Evolutionary conservation across 2,797 vertebrate species (phyloP), one percentile per base, ranked within the genome.

Genomic region (Limosa lapponica): DNA sequence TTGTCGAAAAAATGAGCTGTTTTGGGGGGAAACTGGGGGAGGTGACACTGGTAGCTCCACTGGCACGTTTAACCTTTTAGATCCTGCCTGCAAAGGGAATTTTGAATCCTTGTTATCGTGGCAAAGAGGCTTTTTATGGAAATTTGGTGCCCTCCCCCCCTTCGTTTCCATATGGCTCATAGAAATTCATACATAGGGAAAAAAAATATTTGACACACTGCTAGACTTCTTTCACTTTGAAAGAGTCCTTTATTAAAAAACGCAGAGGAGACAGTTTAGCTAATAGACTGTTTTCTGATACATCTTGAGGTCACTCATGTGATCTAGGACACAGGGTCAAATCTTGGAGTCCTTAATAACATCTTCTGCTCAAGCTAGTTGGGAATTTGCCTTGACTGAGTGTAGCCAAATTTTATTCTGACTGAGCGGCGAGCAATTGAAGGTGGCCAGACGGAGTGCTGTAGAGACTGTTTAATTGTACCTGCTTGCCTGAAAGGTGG

Each of bases 1-100:
- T 97, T 97, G 96, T 97, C 0, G 5, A 66, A 91, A 90, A 90
- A 91, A 89, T 46, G 58, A 87, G 71, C 36, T 87, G 48, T 75
- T 87, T 81, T 74, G 44, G 70, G 49, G 84, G 37, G 11, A 55
- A 80, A 39, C 3, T 15, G n/a, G 34, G 27, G 25, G 5, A n/a
- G 24, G 74, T 86, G 58, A 59, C 37, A 73, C 55, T 15, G 52
- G 67, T 70, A 91, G 62, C 57, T 77, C 55, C 11, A 34, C 27
- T 48, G 39, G 16, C 61, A 66, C 0, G 0, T 64, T 92, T 93
- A 95, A 95, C 77, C 75, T 78, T 69, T 81, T 71, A 75, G 41
- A 67, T 59, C 24, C 71, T 65, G n/a, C 41, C 27, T 82, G 87
- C 41, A 78, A 88, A 54, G 36, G 36, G 82, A 48, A 44, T 61